Evolutionary conservation across 1,140 invertebrate genomes (phyloP), one percentile per base, ranked within the genome.

Genomic region (Yoshiicerus persimilis): DNA sequence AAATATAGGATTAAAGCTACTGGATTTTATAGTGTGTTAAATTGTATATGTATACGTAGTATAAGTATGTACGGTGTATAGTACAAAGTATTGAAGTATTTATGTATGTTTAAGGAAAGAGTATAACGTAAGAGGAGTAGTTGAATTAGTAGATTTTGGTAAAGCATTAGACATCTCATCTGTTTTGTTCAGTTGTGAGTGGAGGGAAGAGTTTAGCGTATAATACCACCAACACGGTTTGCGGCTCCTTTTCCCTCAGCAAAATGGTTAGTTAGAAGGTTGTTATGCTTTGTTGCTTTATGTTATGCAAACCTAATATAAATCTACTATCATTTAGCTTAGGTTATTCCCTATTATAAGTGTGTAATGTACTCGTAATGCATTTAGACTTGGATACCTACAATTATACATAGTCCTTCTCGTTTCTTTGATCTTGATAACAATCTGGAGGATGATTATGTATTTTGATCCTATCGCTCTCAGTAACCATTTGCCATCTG

Each of bases 151-250:
- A 36, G 75, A 5, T 34, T 80, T 34, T 80, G 32, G 75, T 80
- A 34, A 32, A 32, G 30, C 75, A 80, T 80, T 80, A 80, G 75
- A 32, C 32, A 80, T 34, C 75, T 80, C 75, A 80, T 80, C 75
- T 80, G 75, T 80, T 80, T 38, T 80, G 32, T 75, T 16, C 30
- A 34, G 32, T 80, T 80, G 75, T 80, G 75, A 34, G 75, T 80
- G n/a, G 32, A 80, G 32, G 75, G 30, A 36, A n/a, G 30, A 36
- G 75, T 80, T 80, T 80, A 80, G 75, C 75, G 75, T 34, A 13
- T 80, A 80, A 80, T 80, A 80, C 75, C 32, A 80, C 75, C 75
- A 80, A 80, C 75, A 80, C 75, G 75, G 75, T 80, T 80, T 80
- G 75, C 75, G 75, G 75, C 75, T 80, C 34, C 75, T 80, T 80